Conservation (phyloP, 1,140 invertebrate species). For the Pachypeltis micranthus region DNA sequence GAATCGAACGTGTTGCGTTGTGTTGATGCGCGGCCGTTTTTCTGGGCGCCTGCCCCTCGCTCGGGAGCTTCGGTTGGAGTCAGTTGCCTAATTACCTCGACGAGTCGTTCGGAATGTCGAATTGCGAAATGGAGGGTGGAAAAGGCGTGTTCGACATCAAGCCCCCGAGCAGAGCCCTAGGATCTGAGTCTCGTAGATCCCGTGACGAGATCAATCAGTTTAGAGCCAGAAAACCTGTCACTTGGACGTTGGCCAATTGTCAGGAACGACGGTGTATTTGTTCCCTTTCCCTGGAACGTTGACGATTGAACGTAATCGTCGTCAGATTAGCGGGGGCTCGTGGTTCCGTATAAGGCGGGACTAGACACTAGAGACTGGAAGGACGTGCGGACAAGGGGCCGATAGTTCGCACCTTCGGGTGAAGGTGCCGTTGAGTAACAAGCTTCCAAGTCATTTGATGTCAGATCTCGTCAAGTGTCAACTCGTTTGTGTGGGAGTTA, state of each 20-base stretch:
- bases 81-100: no score
- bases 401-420: no score
- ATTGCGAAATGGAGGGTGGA: no score
- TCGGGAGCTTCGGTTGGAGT: no score
- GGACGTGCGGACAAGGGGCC: no score
- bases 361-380: no score
- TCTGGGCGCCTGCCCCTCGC: not conserved
- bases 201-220: conserved; percentile 4
- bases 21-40: not conserved
- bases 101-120: no score
- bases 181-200: not conserved
- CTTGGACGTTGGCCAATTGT: not conserved
- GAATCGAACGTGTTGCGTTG: conserved; percentile 3
- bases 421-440: no score
- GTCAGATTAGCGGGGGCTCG: not conserved
- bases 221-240: not conserved
- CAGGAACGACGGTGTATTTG: not conserved
- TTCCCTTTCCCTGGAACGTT: not conserved
- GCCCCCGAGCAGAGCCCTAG: no score
- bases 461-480: no score
- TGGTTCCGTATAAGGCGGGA: not conserved
- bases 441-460: no score
- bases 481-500: no score
- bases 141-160: not conserved
- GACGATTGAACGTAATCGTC: not conserved